Evolutionary conservation across 2,888 invertebrate species (phyloP), one percentile per base, ranked within the genome.

Genomic region (Metacarcinus magister): DNA sequence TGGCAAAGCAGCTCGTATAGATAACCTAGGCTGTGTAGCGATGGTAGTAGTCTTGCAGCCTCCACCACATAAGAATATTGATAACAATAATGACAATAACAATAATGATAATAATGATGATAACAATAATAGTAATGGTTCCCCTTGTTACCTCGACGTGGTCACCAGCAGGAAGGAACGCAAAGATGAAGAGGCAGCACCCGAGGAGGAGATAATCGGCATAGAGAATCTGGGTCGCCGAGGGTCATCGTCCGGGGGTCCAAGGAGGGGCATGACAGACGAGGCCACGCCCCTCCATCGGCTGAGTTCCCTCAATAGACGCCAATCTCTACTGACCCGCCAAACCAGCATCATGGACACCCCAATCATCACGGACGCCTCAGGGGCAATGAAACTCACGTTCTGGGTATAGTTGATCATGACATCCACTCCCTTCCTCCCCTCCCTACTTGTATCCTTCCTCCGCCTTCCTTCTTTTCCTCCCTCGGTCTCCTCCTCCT

Each of bases 371-470:
- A 95, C 95, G 0, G 96, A 96, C 48, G 75, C 95, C 39, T 95
- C 96, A 28, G 96, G 96, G 44, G 96, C 96, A 32, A 96, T 96
- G 96, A 96, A 96, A 39, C 93, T 96, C 23, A 96, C 96, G 0
- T 96, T 96, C 91, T 96, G 96, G 96, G 54, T 54, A 0, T 60
- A 60, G 23, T 19, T 60, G 3, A 60, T 23, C 4, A 23, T 19
- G 39, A 39, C 39, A 39, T 39, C 39, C 39, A 39, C 87, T n/a
- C 87, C 87, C 87, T n/a, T n/a, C 28, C 23, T n/a, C 32, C 87
- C 28, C 87, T n/a, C 28, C 87, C 19, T 44, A 23, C 2, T 32
- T 91, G 13, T 91, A 13, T 8, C 39, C 16, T 46, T 16, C 23
- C 7, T 43, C 2, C 23, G 23, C 23, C 43, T 0, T 13, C 19